Base-by-base conservation (phyloP, 2,113 vertebrate species). In the Acinonyx jubatus region DNA sequence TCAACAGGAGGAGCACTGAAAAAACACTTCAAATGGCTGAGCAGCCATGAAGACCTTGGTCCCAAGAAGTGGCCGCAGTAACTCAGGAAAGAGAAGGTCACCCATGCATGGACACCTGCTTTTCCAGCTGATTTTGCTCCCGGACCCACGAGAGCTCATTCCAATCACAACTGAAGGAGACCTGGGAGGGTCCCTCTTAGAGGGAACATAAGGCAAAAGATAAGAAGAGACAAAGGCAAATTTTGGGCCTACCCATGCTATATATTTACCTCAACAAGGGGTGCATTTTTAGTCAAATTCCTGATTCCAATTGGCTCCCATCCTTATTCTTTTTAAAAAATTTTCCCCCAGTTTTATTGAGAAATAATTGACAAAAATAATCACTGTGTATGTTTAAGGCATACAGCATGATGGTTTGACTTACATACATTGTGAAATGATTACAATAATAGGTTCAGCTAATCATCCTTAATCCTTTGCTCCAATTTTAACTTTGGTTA, bases 401-500 rank as follows among this genome's bases (percentile, higher is more conserved):
- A 3, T 48, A 79, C 4, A 8, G 29, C 76, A 19, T 33, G 45
- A 79, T 79, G 76, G 29, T 76, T 76, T 76, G 41, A 48, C 31
- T 48, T 31, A 33, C 15, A 16, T 79, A 50, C 45, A 79, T 50
- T 79, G 76, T 79, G 45, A 79, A 79, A 79, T 21, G 45, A 33
- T 79, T 45, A 50, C 76, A 29, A 0, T 50, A 31, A 21, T 19
- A 50, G 29, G 16, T 79, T 79, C 76, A 79, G 16, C 27, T 79
- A 33, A 79, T 79, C 45, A 33, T 16, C 1, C 9, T 79, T 33
- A 19, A 50, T 36, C 27, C 27, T 76, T 21, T 68, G 61, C 5
- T 76, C 45, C 48, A 82, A 83, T 66, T 94, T 97, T 78, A 86
- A 68, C 45, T 52, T 52, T 10, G 38, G 14, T 7, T 55, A 21